A percentile compares a stretch with the other conserved stretches of the same genome.
These are phyloP conservation scores for Motacilla tschutschensis DNA, from an alignment of 2,113 vertebrate species.

Conservation along the genomic window DNA sequence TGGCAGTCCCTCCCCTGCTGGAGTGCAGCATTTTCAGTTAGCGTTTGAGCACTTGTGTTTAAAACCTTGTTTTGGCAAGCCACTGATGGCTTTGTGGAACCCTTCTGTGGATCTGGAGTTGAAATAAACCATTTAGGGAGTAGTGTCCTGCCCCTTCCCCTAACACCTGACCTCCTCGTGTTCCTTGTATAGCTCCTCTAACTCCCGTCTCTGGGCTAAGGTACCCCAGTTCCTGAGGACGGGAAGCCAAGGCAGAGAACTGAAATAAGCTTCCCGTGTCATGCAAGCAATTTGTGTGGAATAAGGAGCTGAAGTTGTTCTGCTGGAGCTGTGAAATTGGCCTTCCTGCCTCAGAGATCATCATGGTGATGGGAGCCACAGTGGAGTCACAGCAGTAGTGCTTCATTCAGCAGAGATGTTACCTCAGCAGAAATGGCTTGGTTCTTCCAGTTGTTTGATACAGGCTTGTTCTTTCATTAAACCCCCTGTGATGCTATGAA, in stretches of 20 bases:
- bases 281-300: neutral
- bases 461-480: neutral
- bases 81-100: neutral
- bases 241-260: neutral
- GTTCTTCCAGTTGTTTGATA: neutral
- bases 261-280: neutral
- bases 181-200: neutral
- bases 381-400: neutral
- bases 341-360: neutral
- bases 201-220: fast-evolving
- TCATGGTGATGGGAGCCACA: neutral
- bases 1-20: neutral
- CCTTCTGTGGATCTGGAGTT: neutral
- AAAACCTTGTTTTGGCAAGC: neutral
- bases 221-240: neutral
- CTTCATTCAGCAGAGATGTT: neutral
- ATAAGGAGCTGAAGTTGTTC: neutral
- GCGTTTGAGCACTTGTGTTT: neutral
- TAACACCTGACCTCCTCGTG: neutral
- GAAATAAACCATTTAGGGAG: neutral
- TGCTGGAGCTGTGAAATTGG: neutral
- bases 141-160: neutral
- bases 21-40: neutral
- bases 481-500: neutral
- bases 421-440: neutral